Evolutionary conservation across 2,797 vertebrate species (phyloP), one percentile per base, ranked within the genome.

Genomic region (Graptemys geographica): DNA sequence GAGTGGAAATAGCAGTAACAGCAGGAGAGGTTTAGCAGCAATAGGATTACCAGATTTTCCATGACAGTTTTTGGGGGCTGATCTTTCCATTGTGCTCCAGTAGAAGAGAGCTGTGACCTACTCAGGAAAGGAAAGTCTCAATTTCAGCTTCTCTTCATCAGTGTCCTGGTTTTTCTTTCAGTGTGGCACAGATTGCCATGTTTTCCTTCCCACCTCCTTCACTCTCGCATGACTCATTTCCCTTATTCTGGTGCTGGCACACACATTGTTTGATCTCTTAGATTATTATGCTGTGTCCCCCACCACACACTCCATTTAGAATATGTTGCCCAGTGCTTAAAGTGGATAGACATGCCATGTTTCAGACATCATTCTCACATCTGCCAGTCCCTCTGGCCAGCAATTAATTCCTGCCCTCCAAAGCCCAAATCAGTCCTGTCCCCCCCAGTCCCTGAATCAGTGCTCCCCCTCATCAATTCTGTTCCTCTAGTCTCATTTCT

Each of bases 1-100:
- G 65, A 94, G 12, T 94, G 62, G 83, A 86, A 96, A 94, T 79
- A 92, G 47, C 52, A 90, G 11, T 27, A 92, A n/a, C 72, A 92
- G 44, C 53, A 95, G n/a, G 86, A 88, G 81, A 72, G 83, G 44
- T 93, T 96, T 91, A 79, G 91, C 69, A 89, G 21, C 41, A 55
- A 33, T 11, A 53, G 59, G 87, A 81, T 96, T 88, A 83, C 59
- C 84, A 87, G 84, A 79, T 88, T 94, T 95, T 84, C 69, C 81
- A 16, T 0, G 0, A 79, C 27, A 52, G 21, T 31, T 92, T 81
- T 80, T 91, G 55, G 82, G 91, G 21, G 23, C 1, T 5, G 83
- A 91, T 78, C 1, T 3, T 69, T 96, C 84, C 62, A 4, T 28
- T 89, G 31, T 57, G 23, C 72, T 89, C 15, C 16, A 25, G 44